A percentile compares a stretch with the other conserved stretches of the same genome.
These are phyloP conservation scores for Papilio demoleus DNA, from an alignment of 2,888 invertebrate species.

Conservation along the genomic window DNA sequence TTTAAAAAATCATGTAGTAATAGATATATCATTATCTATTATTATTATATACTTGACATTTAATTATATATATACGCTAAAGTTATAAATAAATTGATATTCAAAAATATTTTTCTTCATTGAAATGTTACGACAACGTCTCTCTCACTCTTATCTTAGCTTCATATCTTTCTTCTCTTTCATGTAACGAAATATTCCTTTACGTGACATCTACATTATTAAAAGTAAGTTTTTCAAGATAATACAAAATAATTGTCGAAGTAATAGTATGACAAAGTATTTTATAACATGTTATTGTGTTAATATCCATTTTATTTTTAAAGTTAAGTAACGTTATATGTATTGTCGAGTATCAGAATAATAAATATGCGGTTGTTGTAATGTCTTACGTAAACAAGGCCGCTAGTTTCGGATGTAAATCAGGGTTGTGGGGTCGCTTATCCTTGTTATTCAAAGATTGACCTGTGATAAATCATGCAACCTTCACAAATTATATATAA, in stretches of 20 bases:
- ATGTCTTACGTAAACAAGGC: constrained; percentile 53
- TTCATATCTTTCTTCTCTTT: constrained; percentile 6
- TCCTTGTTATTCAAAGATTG: constrained; percentile 35
- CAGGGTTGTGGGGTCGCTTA: constrained; percentile 41
- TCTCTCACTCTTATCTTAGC: neutral
- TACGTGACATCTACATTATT: neutral
- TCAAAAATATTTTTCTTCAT: too few species aligned
- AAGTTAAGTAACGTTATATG: constrained; percentile 32
- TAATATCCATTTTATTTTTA: neutral
- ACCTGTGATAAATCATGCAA: constrained; percentile 25
- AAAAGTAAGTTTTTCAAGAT: too few species aligned
- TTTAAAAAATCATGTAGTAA: neutral
- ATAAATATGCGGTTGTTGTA: constrained; percentile 58
- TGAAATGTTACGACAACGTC: too few species aligned
- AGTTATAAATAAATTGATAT: too few species aligned
- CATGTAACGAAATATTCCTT: neutral
- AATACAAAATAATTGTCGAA: too few species aligned
- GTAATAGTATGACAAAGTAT: neutral
- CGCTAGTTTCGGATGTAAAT: constrained; percentile 51
- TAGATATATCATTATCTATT: neutral
- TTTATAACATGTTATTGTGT: too few species aligned
- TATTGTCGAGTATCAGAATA: constrained; percentile 34
- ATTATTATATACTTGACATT: neutral
- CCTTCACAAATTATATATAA: constrained; percentile 23
- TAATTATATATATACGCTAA: too few species aligned